These are phyloP conservation scores for Leptinotarsa haldemani DNA, from an alignment of 2,888 invertebrate species.

Conservation along the genomic window DNA sequence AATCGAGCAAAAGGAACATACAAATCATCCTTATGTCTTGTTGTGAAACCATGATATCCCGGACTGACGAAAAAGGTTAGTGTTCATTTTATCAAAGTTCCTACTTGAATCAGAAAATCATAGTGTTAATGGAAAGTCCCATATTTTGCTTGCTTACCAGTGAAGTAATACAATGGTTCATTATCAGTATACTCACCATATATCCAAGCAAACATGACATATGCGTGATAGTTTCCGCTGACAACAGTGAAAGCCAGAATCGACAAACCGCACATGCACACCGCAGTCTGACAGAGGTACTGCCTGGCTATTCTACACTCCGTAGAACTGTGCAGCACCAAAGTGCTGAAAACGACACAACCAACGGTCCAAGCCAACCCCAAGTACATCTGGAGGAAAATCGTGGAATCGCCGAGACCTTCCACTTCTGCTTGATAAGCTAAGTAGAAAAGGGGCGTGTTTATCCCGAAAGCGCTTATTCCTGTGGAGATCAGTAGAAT, in stretches of 20 bases:
- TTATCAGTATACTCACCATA: constrained; percentile 70
- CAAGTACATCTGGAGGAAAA: constrained; percentile 75
- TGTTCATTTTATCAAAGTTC: too few relatives aligned
- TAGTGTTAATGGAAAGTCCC: neutral
- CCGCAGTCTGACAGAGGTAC: constrained; percentile 84
- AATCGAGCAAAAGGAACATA: too few relatives aligned
- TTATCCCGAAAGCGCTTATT: constrained; percentile 84
- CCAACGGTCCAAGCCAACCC: constrained; percentile 88
- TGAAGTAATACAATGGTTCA: too few relatives aligned
- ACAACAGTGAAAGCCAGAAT: constrained; percentile 83
- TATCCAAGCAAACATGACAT: constrained; percentile 84
- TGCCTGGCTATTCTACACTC: constrained; percentile 88
- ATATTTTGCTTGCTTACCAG: neutral
- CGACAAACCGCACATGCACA: constrained; percentile 81
- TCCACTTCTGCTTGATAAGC: constrained; percentile 84
- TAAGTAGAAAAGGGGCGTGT: constrained; percentile 86
- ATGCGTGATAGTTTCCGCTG: constrained; percentile 80
- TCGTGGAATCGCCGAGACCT: constrained; percentile 67
- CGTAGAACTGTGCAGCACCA: constrained; percentile 84
- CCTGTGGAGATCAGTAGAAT: constrained; percentile 85
- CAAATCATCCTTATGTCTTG: too few relatives aligned
- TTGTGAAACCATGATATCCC: too few relatives aligned
- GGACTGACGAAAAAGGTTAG: too few relatives aligned
- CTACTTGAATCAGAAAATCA: too few relatives aligned
- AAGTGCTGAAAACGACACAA: constrained; percentile 82